phyloP scores from a whole-genome alignment of 2,888 invertebrate genomes.

The Lordiphosa fenestrarum region DNA sequence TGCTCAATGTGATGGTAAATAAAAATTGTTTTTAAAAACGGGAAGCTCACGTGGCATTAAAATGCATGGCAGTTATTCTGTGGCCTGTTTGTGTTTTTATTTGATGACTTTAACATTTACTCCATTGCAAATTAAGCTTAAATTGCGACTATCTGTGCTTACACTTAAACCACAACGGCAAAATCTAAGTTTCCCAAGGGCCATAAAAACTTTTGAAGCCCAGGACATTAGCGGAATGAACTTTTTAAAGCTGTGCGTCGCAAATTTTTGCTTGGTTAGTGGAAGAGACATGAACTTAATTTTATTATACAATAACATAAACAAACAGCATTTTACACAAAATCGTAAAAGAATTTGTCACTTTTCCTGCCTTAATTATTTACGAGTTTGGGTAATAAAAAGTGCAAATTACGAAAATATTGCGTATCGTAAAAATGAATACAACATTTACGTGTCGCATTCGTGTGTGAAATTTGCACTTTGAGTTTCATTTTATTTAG shows the following conservation, averaged over 20 bases:
- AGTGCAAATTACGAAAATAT: constrained; percentile 26
- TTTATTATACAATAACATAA: constrained; percentile 30
- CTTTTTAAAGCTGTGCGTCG: too few relatives aligned
- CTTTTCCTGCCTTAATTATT: constrained; percentile 59
- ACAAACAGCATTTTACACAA: constrained; percentile 36
- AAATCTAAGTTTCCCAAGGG: too few relatives aligned
- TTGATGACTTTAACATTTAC: too few relatives aligned
- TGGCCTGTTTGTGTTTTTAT: background rate
- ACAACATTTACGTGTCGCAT: constrained; percentile 55
- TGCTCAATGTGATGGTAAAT: constrained; percentile 24
- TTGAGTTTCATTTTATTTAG: constrained; percentile 31
- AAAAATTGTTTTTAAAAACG: constrained; percentile 5
- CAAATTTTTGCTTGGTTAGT: too few relatives aligned
- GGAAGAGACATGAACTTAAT: constrained; percentile 42
- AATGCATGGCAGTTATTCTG: constrained; percentile 1
- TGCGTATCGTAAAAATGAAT: constrained; percentile 55
- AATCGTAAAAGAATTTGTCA: constrained; percentile 40
- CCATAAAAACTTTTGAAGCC: too few relatives aligned
- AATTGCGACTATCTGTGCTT: too few relatives aligned
- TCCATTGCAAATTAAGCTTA: too few relatives aligned
- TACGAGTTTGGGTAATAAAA: constrained; percentile 49
- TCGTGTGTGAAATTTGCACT: constrained; percentile 21
- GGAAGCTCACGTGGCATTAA: constrained; percentile 5
- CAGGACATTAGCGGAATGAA: too few relatives aligned
- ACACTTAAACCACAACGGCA: too few relatives aligned